phyloP scores from a whole-genome alignment of 2,113 vertebrate genomes.

The Ictalurus punctatus region DNA sequence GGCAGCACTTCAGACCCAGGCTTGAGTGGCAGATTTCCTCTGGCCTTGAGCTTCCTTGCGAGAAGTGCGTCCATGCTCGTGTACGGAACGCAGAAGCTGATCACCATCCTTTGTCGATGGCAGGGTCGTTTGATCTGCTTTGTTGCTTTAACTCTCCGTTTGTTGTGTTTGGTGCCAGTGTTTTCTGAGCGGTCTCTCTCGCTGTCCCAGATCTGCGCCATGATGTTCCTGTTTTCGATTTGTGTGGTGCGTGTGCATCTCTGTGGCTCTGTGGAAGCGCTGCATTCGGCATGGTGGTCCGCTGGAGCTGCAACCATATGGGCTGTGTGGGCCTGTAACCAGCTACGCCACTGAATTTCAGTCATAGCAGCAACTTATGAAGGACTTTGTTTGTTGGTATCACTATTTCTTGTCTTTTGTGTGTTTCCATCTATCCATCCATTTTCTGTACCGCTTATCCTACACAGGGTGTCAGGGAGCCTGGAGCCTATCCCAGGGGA shows the following conservation, averaged over 20 bases:
- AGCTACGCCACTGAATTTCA: background rate
- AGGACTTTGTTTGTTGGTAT: background rate
- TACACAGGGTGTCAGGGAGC: too few species aligned
- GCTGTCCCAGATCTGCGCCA: background rate
- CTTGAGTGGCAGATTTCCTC: constrained; percentile 5
- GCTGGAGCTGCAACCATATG: background rate
- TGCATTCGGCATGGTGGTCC: background rate
- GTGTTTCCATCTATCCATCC: background rate
- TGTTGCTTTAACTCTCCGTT: background rate
- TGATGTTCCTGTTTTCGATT: background rate
- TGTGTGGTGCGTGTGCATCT: background rate
- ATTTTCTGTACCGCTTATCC: too few species aligned
- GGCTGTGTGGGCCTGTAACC: background rate
- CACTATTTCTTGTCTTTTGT: background rate
- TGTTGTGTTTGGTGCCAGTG: background rate
- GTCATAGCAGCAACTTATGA: background rate
- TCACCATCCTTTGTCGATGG: background rate
- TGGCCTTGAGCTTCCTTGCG: background rate
- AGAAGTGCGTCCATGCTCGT: background rate
- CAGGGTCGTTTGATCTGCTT: background rate
- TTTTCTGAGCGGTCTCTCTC: background rate
- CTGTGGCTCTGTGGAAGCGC: background rate
- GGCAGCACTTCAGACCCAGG: background rate
- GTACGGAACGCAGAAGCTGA: background rate
- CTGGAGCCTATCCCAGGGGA: too few species aligned